A percentile compares a stretch with the other conserved stretches of the same genome.
phyloP scores from a whole-genome alignment of 1,140 invertebrate species.

The Drosophila pandora region DNA sequence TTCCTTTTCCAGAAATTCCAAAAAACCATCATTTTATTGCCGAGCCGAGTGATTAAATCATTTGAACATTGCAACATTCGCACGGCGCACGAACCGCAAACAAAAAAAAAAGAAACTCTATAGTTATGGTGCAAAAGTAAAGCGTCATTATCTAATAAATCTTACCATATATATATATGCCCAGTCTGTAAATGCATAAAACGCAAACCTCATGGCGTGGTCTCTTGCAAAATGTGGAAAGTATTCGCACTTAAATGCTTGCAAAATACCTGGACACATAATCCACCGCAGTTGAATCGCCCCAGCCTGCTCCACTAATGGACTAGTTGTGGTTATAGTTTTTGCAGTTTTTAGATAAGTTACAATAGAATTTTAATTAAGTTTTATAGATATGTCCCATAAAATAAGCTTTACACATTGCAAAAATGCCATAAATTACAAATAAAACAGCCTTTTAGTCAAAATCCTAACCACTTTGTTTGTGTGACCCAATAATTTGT shows the following conservation, averaged over 20 bases:
- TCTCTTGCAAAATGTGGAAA: constrained; percentile 66
- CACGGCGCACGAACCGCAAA: constrained; percentile 53
- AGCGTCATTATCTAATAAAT: constrained; percentile 78
- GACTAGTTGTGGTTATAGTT: not conserved
- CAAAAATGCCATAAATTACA: not conserved
- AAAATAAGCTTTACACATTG: too few species aligned
- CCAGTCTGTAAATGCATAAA: constrained; percentile 39
- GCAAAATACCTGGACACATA: constrained; percentile 44
- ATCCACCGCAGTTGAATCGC: constrained; percentile 26
- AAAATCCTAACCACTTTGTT: not conserved
- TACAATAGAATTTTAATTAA: not conserved
- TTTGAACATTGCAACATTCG: constrained; percentile 69
- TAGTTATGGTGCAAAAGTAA: constrained; percentile 59
- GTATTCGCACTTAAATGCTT: constrained; percentile 43
- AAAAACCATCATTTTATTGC: constrained; percentile 33
- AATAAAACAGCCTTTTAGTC: not conserved
- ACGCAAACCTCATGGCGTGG: constrained; percentile 55
- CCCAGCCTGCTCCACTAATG: not conserved
- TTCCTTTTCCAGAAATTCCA: not conserved
- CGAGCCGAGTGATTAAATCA: constrained; percentile 62
- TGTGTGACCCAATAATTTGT: constrained; percentile 14
- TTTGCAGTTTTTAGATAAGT: not conserved
- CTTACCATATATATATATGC: constrained; percentile 61
- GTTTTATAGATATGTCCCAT: not conserved
- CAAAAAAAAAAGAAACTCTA: constrained; percentile 42